Conservation (phyloP, 2,113 vertebrate species). For the Solenodon paradoxus region DNA sequence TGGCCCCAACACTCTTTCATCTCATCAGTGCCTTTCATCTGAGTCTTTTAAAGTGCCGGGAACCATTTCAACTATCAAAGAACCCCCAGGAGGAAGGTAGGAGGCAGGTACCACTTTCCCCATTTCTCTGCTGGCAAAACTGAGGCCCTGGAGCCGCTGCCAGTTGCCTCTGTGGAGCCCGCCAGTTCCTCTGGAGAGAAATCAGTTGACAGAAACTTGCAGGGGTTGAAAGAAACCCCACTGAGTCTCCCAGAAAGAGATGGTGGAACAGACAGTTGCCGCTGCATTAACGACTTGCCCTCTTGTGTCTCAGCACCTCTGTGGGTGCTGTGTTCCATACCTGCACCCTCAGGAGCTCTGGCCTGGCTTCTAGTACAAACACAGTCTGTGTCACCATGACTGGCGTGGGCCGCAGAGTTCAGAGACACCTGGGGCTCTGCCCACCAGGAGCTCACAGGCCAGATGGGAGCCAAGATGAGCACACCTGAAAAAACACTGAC, state of each 20-base stretch:
- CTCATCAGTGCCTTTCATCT: constrained; percentile 62
- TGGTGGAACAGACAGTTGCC: not conserved
- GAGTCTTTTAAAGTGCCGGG: constrained; percentile 31
- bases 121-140: constrained; percentile 31
- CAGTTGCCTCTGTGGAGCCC: not conserved
- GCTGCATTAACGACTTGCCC: fast-evolving
- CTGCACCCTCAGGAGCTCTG: too few relatives aligned
- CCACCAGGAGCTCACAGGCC: not conserved
- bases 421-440: not conserved
- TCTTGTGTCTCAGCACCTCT: not conserved
- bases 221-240: not conserved
- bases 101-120: not conserved
- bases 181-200: not conserved
- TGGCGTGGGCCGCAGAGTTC: not conserved
- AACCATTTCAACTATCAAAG: constrained; percentile 19
- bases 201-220: not conserved
- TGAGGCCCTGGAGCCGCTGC: not conserved
- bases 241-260: not conserved
- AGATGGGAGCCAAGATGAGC: not conserved
- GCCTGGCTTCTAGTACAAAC: not conserved
- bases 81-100: not conserved
- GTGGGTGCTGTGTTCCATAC: not conserved
- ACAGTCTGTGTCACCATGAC: fast-evolving
- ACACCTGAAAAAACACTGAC: constrained; percentile 2
- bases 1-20: constrained; percentile 55